phyloP scores from a whole-genome alignment of 2,888 invertebrate genomes.

The Hydriomena furcata region DNA sequence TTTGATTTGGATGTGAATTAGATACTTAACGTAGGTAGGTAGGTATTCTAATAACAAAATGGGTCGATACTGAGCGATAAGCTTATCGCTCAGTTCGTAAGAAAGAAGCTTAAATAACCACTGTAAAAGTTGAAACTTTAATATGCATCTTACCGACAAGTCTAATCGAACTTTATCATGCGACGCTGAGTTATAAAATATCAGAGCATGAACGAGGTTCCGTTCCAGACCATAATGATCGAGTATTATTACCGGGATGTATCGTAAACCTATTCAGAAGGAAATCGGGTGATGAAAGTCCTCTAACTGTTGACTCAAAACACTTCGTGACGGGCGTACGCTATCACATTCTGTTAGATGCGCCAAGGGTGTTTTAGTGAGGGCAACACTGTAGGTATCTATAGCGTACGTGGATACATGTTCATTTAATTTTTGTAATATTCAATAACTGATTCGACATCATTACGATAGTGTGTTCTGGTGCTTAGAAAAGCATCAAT shows the following conservation, averaged over 20 bases:
- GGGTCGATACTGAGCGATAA: not conserved
- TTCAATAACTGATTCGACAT: not conserved
- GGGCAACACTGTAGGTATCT: not conserved
- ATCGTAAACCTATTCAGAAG: slow-evolving; percentile 58
- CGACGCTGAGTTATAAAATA: slow-evolving; percentile 28
- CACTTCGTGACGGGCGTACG: slow-evolving; percentile 62
- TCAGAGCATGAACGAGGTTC: slow-evolving; percentile 30
- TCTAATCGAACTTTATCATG: slow-evolving; percentile 34
- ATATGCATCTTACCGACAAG: slow-evolving; percentile 11
- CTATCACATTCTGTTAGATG: not conserved
- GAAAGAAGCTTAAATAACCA: not conserved
- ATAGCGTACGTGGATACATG: not conserved
- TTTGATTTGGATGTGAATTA: not conserved
- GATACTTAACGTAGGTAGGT: too few relatives aligned
- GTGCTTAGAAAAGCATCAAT: too few relatives aligned
- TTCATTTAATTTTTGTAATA: too few relatives aligned
- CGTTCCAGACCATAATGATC: slow-evolving; percentile 47
- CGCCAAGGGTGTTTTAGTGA: not conserved
- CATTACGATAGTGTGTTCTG: not conserved
- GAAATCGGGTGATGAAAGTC: slow-evolving; percentile 61
- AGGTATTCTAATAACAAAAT: not conserved
- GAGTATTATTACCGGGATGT: slow-evolving; percentile 56
- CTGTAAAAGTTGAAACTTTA: slow-evolving; percentile 3
- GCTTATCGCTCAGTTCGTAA: not conserved
- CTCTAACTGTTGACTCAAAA: slow-evolving; percentile 59